A percentile compares a stretch with the other conserved stretches of the same genome.
Conservation (phyloP, 2,888 invertebrate species). For the Achlya flavicornis region DNA sequence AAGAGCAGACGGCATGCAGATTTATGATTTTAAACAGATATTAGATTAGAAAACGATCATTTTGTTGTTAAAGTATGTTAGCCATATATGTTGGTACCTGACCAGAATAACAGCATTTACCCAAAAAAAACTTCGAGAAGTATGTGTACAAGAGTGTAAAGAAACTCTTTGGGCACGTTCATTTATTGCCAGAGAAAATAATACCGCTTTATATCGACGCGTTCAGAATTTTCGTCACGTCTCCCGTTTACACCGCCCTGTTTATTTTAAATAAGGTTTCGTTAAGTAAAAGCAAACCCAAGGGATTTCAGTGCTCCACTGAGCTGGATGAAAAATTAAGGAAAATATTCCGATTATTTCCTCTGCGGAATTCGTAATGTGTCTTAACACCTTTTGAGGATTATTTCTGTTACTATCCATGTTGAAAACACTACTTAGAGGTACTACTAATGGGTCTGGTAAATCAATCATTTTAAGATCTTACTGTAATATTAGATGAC, state of each 20-base stretch:
- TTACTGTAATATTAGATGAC: not conserved
- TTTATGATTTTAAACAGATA: no score
- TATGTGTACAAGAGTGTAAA: not conserved
- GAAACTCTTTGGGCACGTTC: constrained; percentile 40
- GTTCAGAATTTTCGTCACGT: constrained; percentile 75
- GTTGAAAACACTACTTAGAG: no score
- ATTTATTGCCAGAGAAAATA: constrained; percentile 69
- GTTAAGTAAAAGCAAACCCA: constrained; percentile 77
- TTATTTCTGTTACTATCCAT: not conserved
- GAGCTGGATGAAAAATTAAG: constrained; percentile 76
- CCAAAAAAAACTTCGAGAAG: not conserved
- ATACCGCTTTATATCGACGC: constrained; percentile 57
- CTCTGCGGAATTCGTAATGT: constrained; percentile 43
- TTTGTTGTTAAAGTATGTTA: not conserved
- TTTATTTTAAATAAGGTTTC: constrained; percentile 81
- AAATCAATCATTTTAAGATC: not conserved
- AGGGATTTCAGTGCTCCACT: constrained; percentile 57
- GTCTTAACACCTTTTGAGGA: constrained; percentile 25
- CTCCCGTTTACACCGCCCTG: constrained; percentile 73
- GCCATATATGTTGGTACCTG: constrained; percentile 3
- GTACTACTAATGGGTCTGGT: not conserved
- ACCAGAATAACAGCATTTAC: not conserved
- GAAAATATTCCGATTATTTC: constrained; percentile 63
- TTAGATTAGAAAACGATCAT: not conserved
- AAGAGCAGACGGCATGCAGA: no score